Evolutionary conservation across 2,888 invertebrate species (phyloP), one percentile per base, ranked within the genome.

Genomic region (Adela reaumurella): DNA sequence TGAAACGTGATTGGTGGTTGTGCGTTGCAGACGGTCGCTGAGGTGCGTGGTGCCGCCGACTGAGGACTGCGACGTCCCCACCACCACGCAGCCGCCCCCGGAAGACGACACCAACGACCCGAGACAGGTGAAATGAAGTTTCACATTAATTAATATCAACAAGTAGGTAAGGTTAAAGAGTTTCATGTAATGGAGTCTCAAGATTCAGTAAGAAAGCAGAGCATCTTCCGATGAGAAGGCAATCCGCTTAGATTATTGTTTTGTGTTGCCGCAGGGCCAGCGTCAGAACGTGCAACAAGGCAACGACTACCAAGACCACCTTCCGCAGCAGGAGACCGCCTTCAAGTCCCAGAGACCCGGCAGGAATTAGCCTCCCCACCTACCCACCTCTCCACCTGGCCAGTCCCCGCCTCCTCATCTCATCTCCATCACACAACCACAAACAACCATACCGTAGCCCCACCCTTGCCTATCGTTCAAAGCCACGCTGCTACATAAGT

Each of bases 11-110:
- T 42, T 42, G 42, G 4, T 42, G 5, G 43, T 43, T 10, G n/a
- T 14, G 4, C 14, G 6, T 35, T 14, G 4, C 35, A 64, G 81
- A 46, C 82, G 90, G 55, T 90, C 92, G 0, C 69, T 92, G 57
- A 81, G 93, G 56, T 94, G 94, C 65, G 91, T 93, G 24, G 91
- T 92, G 6, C 93, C 93, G 1, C 94, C 94, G 5, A 94, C 93
- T 29, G 92, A 92, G 58, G 93, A 94, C 62, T 94, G 94, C 60
- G 92, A 93, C 57, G 81, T 91, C 1, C 92, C 92, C 0, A 88
- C 91, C 51, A 91, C 92, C 18, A 84, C 87, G 0, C 81, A 88
- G 1, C 81, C 84, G 1, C 84, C 85, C 1, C 74, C 78, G 18
- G 84, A 83, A 56, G 86, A 85, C 48, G 81, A 62, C 17, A 48